A percentile compares a stretch with the other conserved stretches of the same genome.
Conservation (phyloP, 2,113 vertebrate species). For the Phalacrocorax aristotelis region DNA sequence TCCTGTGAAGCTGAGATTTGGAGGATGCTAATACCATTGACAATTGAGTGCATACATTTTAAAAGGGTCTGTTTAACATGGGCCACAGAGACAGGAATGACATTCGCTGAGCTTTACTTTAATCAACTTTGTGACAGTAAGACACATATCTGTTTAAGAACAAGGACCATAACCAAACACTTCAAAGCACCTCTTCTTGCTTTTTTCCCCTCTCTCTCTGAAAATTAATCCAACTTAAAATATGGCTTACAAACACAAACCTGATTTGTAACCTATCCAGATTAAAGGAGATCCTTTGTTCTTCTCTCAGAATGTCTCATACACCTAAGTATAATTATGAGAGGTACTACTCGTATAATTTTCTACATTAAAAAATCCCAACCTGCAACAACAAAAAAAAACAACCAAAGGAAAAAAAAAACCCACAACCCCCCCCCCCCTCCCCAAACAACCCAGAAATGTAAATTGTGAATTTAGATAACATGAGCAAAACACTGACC, state of each 20-base stretch:
- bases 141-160: slow-evolving; percentile 1
- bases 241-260: not conserved
- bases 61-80: not conserved
- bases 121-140: slow-evolving; percentile 14
- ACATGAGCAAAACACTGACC: not conserved
- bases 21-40: not conserved
- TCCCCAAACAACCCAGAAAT: not conserved
- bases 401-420: too few species aligned
- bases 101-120: not conserved
- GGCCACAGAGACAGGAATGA: not conserved
- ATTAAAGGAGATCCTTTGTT: not conserved
- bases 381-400: not conserved
- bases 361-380: not conserved
- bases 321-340: not conserved
- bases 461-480: not conserved
- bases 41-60: not conserved
- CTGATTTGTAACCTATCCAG: not conserved
- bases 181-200: slow-evolving; percentile 17
- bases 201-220: not conserved
- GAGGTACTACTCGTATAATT: not conserved
- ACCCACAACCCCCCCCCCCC: too few species aligned
- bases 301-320: not conserved
- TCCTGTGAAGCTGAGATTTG: not conserved
- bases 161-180: not conserved
- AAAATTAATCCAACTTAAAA: slow-evolving; percentile 34